Percentiles rank a stretch among this genome's conserved stretches.
phyloP scores from a whole-genome alignment of 2,888 invertebrate genomes.

The Sphinx pinastri region DNA sequence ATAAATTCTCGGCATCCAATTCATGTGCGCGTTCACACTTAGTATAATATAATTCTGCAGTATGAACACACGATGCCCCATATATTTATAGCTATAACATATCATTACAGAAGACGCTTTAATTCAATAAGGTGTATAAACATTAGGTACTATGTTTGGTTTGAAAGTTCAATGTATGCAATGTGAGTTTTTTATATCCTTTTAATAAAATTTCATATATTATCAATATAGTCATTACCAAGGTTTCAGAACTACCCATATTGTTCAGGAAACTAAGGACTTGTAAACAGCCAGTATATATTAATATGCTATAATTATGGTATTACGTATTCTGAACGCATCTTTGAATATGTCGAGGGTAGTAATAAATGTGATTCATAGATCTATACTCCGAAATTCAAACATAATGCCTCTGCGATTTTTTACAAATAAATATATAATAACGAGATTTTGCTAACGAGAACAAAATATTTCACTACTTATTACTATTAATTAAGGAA shows the following conservation, averaged over 20 bases:
- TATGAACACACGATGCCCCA: not conserved
- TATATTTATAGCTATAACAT: not conserved
- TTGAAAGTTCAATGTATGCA: too few relatives aligned
- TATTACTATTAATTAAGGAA: constrained; percentile 8
- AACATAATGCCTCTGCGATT: constrained; percentile 22
- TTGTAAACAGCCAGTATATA: too few relatives aligned
- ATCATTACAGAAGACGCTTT: too few relatives aligned
- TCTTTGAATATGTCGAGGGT: constrained; percentile 8
- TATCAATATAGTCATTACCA: too few relatives aligned
- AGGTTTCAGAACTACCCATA: too few relatives aligned
- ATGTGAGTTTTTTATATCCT: too few relatives aligned
- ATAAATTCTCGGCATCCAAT: too few relatives aligned
- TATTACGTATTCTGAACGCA: not conserved
- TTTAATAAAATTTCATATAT: too few relatives aligned
- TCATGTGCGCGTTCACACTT: not conserved
- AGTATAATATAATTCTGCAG: not conserved
- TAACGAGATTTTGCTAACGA: constrained; percentile 29
- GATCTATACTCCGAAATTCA: constrained; percentile 31
- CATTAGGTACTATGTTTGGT: too few relatives aligned
- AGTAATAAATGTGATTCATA: constrained; percentile 26
- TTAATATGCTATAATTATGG: not conserved
- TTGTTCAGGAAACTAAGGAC: too few relatives aligned
- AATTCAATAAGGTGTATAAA: too few relatives aligned
- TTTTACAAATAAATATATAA: constrained; percentile 13
- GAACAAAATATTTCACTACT: constrained; percentile 23